Evolutionary conservation across 2,888 invertebrate genomes (phyloP).

Genomic region (Drosophila pseudotalamancana): DNA sequence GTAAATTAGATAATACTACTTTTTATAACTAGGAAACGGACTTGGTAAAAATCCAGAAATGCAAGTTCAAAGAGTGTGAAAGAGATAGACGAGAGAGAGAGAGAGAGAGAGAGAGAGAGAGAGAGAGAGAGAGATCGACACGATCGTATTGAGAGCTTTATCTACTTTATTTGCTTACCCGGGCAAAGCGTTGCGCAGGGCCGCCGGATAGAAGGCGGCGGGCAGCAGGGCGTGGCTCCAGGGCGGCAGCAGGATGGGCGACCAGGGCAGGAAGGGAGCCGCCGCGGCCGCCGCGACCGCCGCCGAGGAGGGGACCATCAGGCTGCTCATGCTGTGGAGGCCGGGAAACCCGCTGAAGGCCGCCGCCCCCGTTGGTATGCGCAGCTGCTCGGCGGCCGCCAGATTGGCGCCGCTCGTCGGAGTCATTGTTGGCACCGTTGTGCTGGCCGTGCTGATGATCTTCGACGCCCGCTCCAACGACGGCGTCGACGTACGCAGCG

Average conservation of each 20-base stretch:
- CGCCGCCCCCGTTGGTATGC: constrained; percentile 82
- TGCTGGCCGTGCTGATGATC: constrained; percentile 67
- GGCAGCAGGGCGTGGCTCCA: constrained; percentile 90
- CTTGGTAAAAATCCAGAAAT: neutral
- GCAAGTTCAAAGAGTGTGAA: neutral
- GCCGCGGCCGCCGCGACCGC: constrained; percentile 87
- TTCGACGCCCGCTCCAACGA: constrained; percentile 50
- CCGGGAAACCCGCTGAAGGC: constrained; percentile 81
- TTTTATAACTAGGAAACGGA: too few species aligned
- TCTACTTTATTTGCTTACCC: constrained; percentile 86
- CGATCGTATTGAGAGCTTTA: too few species aligned
- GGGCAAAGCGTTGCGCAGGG: constrained; percentile 89
- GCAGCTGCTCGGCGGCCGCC: constrained; percentile 73
- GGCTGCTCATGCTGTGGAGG: constrained; percentile 82
- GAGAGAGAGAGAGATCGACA: neutral
- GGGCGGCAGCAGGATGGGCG: constrained; percentile 89
- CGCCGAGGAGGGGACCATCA: constrained; percentile 84
- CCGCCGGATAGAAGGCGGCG: constrained; percentile 89
- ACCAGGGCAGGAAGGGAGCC: constrained; percentile 90
- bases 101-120: neutral
- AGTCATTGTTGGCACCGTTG: constrained; percentile 69
- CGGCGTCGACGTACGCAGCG: constrained; percentile 73
- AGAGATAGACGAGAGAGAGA: neutral
- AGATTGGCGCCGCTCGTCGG: constrained; percentile 49
- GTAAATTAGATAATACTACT: too few species aligned